Evolutionary conservation across 1,140 invertebrate species (phyloP).

Genomic region (Stegodyphus dumicola): DNA sequence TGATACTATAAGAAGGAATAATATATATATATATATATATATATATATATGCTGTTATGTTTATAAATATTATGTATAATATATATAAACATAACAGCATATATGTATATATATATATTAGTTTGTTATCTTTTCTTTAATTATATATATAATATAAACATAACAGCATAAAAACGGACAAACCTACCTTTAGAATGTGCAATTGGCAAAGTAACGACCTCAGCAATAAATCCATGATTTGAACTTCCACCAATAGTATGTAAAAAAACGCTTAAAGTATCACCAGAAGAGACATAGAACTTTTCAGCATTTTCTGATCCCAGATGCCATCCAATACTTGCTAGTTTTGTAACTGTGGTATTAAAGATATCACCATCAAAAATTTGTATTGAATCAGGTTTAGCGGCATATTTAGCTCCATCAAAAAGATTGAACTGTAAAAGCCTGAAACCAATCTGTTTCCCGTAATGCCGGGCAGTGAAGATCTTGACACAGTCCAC

Average conservation of each 20-base stretch:
- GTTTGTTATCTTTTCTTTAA: no score
- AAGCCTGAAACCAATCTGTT: constrained; percentile 87
- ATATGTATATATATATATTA: no score
- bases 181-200: constrained; percentile 69
- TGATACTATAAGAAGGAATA: no score
- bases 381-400: constrained; percentile 85
- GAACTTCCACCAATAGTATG: constrained; percentile 94
- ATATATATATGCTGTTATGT: no score
- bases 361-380: constrained; percentile 96
- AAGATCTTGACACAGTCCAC: constrained; percentile 99
- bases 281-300: constrained; percentile 62
- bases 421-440: constrained; percentile 95
- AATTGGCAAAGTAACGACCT: constrained; percentile 94
- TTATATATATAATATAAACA: no score
- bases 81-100: no score
- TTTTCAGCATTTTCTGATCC: constrained; percentile 19
- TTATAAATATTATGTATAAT: no score
- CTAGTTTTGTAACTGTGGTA: constrained; percentile 66
- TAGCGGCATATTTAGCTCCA: constrained; percentile 82
- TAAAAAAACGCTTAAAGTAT: constrained; percentile 87
- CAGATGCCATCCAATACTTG: constrained; percentile 52
- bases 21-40: no score
- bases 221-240: constrained; percentile 96
- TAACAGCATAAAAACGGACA: neutral
- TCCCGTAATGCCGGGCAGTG: constrained; percentile 82